Evolutionary conservation across 2,113 vertebrate genomes (phyloP).

Genomic region (Pithys albifrons): DNA sequence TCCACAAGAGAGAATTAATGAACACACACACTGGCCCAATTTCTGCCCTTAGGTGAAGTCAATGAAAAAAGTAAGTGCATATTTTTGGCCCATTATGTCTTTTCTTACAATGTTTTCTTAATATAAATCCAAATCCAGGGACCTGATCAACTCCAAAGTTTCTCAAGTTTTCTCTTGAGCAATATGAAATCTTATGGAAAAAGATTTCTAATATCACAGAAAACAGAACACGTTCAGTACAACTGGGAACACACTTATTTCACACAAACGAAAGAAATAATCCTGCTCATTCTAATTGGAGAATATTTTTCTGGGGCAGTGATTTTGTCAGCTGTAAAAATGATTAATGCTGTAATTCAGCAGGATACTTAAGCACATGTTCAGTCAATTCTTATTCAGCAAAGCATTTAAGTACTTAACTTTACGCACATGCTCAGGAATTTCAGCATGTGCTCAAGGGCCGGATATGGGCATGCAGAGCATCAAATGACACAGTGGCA

Average conservation of each 20-base stretch:
- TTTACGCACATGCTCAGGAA: conserved; percentile 64
- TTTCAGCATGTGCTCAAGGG: conserved; percentile 39
- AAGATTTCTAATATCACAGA: conserved; percentile 62
- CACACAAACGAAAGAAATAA: conserved; percentile 69
- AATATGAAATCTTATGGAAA: conserved; percentile 64
- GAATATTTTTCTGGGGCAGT: conserved; percentile 71
- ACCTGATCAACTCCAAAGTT: conserved; percentile 53
- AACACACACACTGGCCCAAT: background rate
- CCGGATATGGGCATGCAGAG: background rate
- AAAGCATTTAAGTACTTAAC: conserved; percentile 65
- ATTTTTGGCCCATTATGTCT: conserved; percentile 33
- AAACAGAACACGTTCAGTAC: conserved; percentile 43
- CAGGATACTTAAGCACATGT: conserved; percentile 70
- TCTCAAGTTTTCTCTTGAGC: conserved; percentile 60
- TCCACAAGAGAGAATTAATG: conserved; percentile 45
- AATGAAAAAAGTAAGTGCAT: conserved; percentile 16
- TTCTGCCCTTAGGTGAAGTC: conserved; percentile 55
- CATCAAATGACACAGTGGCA: background rate
- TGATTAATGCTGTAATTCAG: conserved; percentile 66
- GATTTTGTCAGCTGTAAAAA: conserved; percentile 71
- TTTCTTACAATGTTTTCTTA: conserved; percentile 35
- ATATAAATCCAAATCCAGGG: conserved; percentile 53
- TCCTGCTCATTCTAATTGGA: conserved; percentile 61
- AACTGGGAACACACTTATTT: conserved; percentile 55
- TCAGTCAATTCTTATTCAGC: conserved; percentile 67